A percentile compares a stretch with the other conserved stretches of the same genome.
These are phyloP conservation scores for Rissa tridactyla DNA, from an alignment of 2,113 vertebrate species.

Conservation along the genomic window DNA sequence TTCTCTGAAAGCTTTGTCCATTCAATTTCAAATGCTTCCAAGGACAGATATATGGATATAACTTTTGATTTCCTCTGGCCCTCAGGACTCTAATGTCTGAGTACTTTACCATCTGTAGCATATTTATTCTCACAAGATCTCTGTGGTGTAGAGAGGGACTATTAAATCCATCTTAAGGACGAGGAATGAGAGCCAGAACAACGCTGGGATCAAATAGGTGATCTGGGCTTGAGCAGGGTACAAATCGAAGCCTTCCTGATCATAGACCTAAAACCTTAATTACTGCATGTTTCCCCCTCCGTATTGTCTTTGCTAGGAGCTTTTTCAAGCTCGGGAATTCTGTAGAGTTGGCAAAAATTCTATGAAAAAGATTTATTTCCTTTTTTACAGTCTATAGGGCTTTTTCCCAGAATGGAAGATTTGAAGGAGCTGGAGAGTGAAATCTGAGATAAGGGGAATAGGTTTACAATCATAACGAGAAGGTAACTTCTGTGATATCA, in stretches of 20 bases:
- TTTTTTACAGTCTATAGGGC: not conserved
- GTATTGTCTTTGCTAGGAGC: not conserved
- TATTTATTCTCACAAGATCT: constrained; percentile 25
- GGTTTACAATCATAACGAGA: not conserved
- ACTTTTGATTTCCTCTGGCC: constrained; percentile 42
- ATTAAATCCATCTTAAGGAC: constrained; percentile 29
- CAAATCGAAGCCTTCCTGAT: not conserved
- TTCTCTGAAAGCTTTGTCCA: constrained; percentile 11
- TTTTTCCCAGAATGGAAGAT: not conserved
- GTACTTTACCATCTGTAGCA: constrained; percentile 39
- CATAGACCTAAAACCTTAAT: not conserved
- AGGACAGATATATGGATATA: constrained; percentile 22
- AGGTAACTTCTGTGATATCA: not conserved
- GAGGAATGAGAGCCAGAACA: constrained; percentile 13
- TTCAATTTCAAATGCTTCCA: not conserved
- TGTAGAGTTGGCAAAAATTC: not conserved
- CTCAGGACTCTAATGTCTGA: not conserved
- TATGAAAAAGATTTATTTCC: not conserved
- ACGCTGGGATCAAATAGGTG: not conserved
- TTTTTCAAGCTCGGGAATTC: not conserved
- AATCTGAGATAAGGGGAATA: not conserved
- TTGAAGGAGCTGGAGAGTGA: not conserved
- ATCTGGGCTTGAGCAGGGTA: not conserved
- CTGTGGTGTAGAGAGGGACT: not conserved
- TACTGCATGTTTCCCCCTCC: not conserved